Evolutionary conservation across 2,113 vertebrate genomes (phyloP), one percentile per base, ranked within the genome.

Genomic region (Crotophaga sulcirostris): DNA sequence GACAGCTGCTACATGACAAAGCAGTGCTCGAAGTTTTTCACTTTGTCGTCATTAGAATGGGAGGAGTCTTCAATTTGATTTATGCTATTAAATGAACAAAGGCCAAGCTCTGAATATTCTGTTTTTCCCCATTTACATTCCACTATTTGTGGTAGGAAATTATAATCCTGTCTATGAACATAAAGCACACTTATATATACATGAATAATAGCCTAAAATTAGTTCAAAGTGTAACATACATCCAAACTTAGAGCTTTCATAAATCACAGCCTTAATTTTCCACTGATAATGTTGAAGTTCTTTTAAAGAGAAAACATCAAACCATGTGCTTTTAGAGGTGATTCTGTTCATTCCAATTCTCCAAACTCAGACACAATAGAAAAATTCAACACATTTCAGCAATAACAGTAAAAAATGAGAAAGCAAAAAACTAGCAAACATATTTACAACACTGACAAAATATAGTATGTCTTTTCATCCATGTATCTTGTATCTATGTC

Each of bases 201-300:
- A 13, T 6, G 5, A 62, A 49, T 55, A 62, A 70, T 58, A 92
- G 19, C 5, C 23, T 69, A 42, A 25, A 40, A n/a, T n/a, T 67
- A 56, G 14, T 24, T 55, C 13, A 21, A 76, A 89, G 34, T 16
- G 9, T 20, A 77, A 79, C 31, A 62, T 49, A 42, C 1, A 85
- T 28, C 10, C 12, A 85, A 58, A 67, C 4, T 38, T 31, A 24
- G 31, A 82, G 47, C n/a, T 45, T 79, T 72, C 21, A 44, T 45
- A 83, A 59, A 52, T 56, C 29, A 54, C 21, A 42, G 3, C 1
- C 25, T 45, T 40, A 36, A 25, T 68, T 83, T 89, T 68, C 5
- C 33, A 79, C 7, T 13, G 20, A 51, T 34, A 63, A n/a, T 0
- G 1, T 0, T 63, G 18, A 67, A 75, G 21, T n/a, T 47, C 11